Evolutionary conservation across 2,113 vertebrate genomes (phyloP), one percentile per base, ranked within the genome.

Genomic region (Silurus meridionalis): DNA sequence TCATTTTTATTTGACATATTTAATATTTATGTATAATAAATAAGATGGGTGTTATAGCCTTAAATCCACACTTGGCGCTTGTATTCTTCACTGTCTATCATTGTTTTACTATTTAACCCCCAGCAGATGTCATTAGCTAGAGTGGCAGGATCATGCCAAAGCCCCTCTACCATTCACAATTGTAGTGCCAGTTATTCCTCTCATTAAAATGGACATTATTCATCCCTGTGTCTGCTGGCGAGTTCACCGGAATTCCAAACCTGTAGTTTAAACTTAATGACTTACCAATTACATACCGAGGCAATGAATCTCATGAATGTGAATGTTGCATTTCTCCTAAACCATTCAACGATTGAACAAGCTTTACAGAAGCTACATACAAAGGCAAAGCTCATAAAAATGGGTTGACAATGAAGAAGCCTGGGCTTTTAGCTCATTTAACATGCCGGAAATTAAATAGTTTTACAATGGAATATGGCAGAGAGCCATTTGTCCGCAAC

Each of bases 281-380:
- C 80, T 67, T 82, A 63, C 37, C 82, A 88, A 88, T 90, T 86
- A 90, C 77, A 88, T 84, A 86, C 75, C 66, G 69, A 53, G 46
- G 58, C 69, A 80, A 84, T 86, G 82, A 84, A 88, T 84, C 87
- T 90, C 87, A 88, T 90, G 78, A 90, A 86, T 90, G 71, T 69
- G 64, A 90, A 88, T 86, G 77, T 57, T 71, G 19, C 58, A 46
- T 61, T 86, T 60, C 66, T 83, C 52, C 53, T 57, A 58, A 75
- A 78, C 55, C 77, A 69, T 66, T n/a, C 83, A 85, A 78, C 79
- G 46, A 25, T 75, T 78, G 69, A 88, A 85, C n/a, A 84, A 64
- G 53, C 23, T 23, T 67, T 80, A 25, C 75, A 72, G 8, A 28
- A 63, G 15, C 74, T 55, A 55, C 15, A n/a, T 64, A 63, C 9